These are phyloP conservation scores for Anguilla japonica DNA, from an alignment of 2,113 vertebrate species.

Conservation along the genomic window DNA sequence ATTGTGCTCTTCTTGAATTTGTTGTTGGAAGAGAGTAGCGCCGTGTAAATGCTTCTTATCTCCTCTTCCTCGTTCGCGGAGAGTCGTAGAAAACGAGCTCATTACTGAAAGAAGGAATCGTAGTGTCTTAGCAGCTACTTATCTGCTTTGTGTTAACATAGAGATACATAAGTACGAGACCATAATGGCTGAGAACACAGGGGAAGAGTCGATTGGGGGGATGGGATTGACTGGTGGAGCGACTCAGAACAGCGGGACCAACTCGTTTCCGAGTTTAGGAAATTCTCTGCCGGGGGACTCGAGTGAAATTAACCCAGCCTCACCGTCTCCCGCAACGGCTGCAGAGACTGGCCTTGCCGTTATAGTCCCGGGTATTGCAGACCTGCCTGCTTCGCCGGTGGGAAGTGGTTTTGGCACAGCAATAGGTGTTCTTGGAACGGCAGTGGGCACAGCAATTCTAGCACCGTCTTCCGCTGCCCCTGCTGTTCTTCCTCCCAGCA, in stretches of 20 bases:
- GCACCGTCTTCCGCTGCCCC: conserved; percentile 51
- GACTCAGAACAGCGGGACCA: conserved; percentile 54
- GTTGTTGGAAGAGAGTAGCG: conserved; percentile 31
- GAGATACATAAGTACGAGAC: conserved; percentile 26
- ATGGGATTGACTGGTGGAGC: conserved; percentile 46
- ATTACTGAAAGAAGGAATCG: conserved; percentile 12
- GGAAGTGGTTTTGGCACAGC: conserved; percentile 42
- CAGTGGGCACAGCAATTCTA: conserved; percentile 50
- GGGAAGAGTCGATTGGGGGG: conserved; percentile 51
- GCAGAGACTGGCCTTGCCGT: conserved; percentile 62
- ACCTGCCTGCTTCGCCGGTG: conserved; percentile 43
- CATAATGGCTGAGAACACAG: conserved; percentile 68
- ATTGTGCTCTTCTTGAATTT: conserved; percentile 24
- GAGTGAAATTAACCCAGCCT: conserved; percentile 47
- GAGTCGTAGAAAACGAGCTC: conserved; percentile 40
- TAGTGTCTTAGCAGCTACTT: conserved; percentile 21
- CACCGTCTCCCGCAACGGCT: conserved; percentile 49
- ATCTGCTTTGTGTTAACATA: conserved; percentile 24
- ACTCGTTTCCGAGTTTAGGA: conserved; percentile 52
- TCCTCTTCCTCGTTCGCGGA: neutral
- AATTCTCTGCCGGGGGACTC: conserved; percentile 57
- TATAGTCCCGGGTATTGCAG: conserved; percentile 53
- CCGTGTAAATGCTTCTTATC: conserved; percentile 46
- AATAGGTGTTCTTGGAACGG: conserved; percentile 35
- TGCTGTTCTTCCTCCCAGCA: conserved; percentile 49